Conservation (phyloP, 2,113 vertebrate species). For the Enhydra lutris region DNA sequence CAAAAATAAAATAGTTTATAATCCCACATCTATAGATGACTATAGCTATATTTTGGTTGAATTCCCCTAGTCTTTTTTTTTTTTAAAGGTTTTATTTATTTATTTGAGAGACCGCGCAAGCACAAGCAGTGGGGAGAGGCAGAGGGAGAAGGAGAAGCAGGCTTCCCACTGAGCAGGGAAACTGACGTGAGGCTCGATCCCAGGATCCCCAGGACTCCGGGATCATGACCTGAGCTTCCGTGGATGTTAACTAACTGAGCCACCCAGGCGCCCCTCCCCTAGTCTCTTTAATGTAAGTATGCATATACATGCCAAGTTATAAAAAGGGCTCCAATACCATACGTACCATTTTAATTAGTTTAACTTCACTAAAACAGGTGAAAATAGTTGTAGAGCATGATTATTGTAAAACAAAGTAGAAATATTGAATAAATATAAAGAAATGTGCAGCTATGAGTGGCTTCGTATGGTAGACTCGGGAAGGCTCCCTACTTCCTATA, state of each 20-base stretch:
- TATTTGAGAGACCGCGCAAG: neutral
- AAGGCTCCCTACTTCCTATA: rapidly evolving
- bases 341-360: neutral
- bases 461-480: neutral
- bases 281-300: neutral
- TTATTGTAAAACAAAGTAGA: neutral
- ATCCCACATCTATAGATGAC: neutral
- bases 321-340: neutral
- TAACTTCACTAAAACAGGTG: neutral
- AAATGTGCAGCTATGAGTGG: neutral
- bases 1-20: neutral
- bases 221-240: neutral
- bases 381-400: neutral
- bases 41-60: neutral
- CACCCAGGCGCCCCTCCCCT: neutral
- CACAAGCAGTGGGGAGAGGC: neutral
- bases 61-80: neutral
- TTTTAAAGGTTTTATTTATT: neutral
- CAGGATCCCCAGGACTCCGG: neutral
- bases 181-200: neutral
- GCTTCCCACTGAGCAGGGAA: neutral
- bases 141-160: neutral
- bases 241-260: neutral
- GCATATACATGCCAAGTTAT: neutral
- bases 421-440: neutral